These are phyloP conservation scores for Limnephilus lunatus DNA, from an alignment of 2,888 invertebrate species.

Conservation along the genomic window DNA sequence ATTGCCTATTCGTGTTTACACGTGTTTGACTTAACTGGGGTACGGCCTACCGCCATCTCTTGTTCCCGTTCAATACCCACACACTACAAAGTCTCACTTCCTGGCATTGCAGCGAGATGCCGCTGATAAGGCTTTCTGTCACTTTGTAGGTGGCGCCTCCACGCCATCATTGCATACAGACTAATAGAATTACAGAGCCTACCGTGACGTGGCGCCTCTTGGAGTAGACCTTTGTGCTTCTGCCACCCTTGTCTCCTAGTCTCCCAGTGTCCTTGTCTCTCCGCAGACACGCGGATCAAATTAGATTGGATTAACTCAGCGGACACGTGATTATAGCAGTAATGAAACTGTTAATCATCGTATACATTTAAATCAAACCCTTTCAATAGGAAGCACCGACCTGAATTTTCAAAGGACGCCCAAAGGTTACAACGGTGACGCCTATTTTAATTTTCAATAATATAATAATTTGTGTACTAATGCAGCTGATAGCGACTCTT, in stretches of 20 bases:
- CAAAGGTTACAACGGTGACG: neutral
- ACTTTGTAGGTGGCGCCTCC: constrained; percentile 8
- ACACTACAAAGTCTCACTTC: neutral
- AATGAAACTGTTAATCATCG: neutral
- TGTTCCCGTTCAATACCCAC: neutral
- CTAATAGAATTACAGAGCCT: neutral
- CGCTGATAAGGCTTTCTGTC: neutral
- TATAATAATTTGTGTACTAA: neutral
- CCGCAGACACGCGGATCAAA: constrained; percentile 11
- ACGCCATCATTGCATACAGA: neutral
- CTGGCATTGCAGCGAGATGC: neutral
- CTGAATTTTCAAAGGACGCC: neutral
- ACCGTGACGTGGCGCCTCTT: neutral
- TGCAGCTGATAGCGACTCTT: neutral
- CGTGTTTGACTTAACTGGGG: constrained; percentile 22
- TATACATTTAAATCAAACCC: neutral
- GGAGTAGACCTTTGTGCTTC: neutral
- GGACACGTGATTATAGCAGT: neutral
- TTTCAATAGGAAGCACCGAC: neutral
- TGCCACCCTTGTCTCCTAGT: neutral
- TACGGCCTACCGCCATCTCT: neutral
- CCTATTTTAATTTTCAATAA: neutral
- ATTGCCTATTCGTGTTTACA: constrained; percentile 37
- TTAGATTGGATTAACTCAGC: constrained; percentile 15
- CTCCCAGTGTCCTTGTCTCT: neutral